Percentiles rank a stretch among this genome's conserved stretches.
phyloP scores from a whole-genome alignment of 2,888 invertebrate species.

The Cantharis lateralis region DNA sequence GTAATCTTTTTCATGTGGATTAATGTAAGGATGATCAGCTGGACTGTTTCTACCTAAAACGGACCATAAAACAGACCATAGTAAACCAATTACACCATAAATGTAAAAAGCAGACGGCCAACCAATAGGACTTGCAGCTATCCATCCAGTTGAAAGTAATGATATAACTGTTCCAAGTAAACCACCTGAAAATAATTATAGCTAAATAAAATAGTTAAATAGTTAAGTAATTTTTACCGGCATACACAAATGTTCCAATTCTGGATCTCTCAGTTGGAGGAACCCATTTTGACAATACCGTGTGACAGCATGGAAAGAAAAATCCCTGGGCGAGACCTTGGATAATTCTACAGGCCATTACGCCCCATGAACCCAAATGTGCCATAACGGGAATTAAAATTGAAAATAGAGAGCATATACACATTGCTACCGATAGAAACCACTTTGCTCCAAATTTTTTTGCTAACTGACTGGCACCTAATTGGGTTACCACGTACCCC shows the following conservation, averaged over 20 bases:
- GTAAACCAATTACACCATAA: slow-evolving; percentile 66
- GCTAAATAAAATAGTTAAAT: not conserved
- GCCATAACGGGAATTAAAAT: slow-evolving; percentile 72
- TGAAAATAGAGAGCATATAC: slow-evolving; percentile 66
- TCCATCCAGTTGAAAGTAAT: slow-evolving; percentile 71
- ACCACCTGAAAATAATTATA: slow-evolving; percentile 59
- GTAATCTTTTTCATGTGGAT: slow-evolving; percentile 66
- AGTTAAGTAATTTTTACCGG: slow-evolving; percentile 51
- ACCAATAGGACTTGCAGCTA: slow-evolving; percentile 69
- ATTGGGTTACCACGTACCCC: slow-evolving; percentile 54
- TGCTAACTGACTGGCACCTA: slow-evolving; percentile 73
- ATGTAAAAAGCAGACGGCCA: slow-evolving; percentile 82
- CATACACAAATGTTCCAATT: slow-evolving; percentile 68
- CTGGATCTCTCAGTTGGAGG: slow-evolving; percentile 72
- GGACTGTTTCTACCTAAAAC: slow-evolving; percentile 71
- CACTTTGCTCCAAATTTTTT: slow-evolving; percentile 75
- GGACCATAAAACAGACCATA: slow-evolving; percentile 66
- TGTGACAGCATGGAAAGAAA: slow-evolving; percentile 74
- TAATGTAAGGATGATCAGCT: slow-evolving; percentile 62
- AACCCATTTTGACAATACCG: slow-evolving; percentile 75
- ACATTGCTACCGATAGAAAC: slow-evolving; percentile 62
- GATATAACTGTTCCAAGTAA: slow-evolving; percentile 81
- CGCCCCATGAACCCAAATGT: slow-evolving; percentile 64
- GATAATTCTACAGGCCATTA: slow-evolving; percentile 68
- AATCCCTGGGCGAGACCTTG: slow-evolving; percentile 79